Conservation (phyloP, 2,797 vertebrate genomes). For the Yasuhikotakia modesta region DNA sequence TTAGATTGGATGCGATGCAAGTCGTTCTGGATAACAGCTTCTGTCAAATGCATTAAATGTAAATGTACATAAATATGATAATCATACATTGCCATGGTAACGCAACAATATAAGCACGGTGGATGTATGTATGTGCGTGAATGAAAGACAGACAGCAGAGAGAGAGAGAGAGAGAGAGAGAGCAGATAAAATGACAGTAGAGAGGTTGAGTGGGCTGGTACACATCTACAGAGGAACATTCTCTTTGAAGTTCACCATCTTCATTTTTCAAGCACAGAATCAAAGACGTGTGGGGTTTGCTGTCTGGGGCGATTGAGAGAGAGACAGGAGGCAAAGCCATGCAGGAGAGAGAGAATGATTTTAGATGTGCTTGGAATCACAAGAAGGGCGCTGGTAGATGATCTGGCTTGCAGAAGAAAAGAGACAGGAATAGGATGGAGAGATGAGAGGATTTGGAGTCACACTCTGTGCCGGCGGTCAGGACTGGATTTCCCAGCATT, state of each 20-base stretch:
- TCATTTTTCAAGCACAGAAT: conserved; percentile 75
- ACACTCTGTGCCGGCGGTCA: conserved; percentile 25
- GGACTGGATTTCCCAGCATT: conserved; percentile 15
- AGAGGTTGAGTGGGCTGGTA: conserved; percentile 67
- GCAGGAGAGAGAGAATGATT: conserved; percentile 51
- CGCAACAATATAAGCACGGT: not conserved
- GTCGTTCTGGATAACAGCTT: not conserved
- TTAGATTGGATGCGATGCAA: not conserved
- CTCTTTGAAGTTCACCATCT: conserved; percentile 78
- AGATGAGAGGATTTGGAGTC: conserved; percentile 34
- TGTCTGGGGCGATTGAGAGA: conserved; percentile 61
- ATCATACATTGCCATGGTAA: conserved; percentile 8
- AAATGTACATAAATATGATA: not conserved
- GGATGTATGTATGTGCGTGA: conserved; percentile 22
- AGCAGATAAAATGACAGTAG: conserved; percentile 61
- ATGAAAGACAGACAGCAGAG: conserved; percentile 17
- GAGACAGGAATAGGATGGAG: conserved; percentile 15
- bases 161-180: conserved; percentile 38
- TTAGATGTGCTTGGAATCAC: conserved; percentile 47
- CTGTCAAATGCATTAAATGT: not conserved
- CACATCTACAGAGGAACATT: conserved; percentile 74
- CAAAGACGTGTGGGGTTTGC: conserved; percentile 72
- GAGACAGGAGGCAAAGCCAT: conserved; percentile 55
- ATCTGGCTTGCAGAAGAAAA: conserved; percentile 25
- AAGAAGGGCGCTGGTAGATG: conserved; percentile 37